Evolutionary conservation across 1,140 invertebrate species (phyloP).

Genomic region (Oedothorax gibbosus): DNA sequence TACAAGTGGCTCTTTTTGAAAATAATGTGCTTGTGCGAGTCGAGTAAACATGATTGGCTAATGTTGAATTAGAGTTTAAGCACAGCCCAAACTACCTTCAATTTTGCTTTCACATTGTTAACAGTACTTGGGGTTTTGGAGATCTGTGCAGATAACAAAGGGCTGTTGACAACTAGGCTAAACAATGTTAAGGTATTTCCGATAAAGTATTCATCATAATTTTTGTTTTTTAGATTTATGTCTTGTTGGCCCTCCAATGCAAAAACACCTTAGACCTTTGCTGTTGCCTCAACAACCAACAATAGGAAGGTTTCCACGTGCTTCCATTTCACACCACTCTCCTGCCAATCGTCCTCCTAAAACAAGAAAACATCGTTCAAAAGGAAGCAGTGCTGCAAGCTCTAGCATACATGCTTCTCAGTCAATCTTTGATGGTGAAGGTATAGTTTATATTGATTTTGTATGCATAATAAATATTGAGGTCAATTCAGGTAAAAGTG

Average conservation of each 20-base stretch:
- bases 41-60: no score
- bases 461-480: neutral
- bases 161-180: no score
- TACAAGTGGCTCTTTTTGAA: no score
- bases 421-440: constrained; percentile 46
- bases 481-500: no score
- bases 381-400: constrained; percentile 31
- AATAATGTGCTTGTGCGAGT: no score
- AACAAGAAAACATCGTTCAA: constrained; percentile 47
- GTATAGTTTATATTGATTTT: neutral
- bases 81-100: no score
- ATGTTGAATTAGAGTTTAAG: no score
- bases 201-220: neutral
- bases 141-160: no score
- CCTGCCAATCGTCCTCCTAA: constrained; percentile 51
- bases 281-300: constrained; percentile 52
- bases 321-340: constrained; percentile 51
- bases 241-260: constrained; percentile 53
- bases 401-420: constrained; percentile 25
- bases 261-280: constrained; percentile 51
- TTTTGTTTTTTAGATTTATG: constrained; percentile 45
- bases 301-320: constrained; percentile 53
- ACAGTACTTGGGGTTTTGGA: neutral
- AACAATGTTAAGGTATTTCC: neutral
- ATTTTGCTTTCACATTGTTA: no score